Evolutionary conservation across 1,140 invertebrate species (phyloP), one percentile per base, ranked within the genome.

Genomic region (Drosophila nikananu): DNA sequence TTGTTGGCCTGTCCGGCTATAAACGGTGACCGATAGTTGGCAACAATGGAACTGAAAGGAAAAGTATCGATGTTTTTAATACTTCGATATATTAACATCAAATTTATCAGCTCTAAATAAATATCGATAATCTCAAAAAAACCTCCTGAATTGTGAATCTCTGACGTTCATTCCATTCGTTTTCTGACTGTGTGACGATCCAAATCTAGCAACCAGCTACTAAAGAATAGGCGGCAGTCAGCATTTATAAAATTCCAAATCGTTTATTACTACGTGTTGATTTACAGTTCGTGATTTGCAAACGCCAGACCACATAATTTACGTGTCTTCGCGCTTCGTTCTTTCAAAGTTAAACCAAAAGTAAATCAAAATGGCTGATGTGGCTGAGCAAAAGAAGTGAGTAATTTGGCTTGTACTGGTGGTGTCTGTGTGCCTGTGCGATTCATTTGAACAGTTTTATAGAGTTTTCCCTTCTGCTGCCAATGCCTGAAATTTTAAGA

Each of bases 381-480:
- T 92, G 87, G 91, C 86, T 90, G 91, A 92, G 63, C 79, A 90
- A 83, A 92, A 92, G 59, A 92, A 92, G 91, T 92, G 91, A 92
- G 91, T 92, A 92, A 80, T 77, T 66, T 62, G 76, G 39, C 71
- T 54, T 57, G 51, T 81, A 79, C 62, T 74, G 57, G 39, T 59
- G 27, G 35, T 63, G 27, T 80, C 4, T 64, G 49, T 59, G 74
- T 77, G 57, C n/a, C 8, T 61, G 63, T 70, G 57, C 32, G 74
- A 76, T 77, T 79, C 74, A 71, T 83, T 83, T 76, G 71, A 78
- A 83, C 51, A 74, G 84, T 77, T 72, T 71, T 58, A 37, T 39
- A 59, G 44, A 71, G 59, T 48, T 42, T 37, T 25, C 5, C 10
- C 17, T 35, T 39, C 55, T 49, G 55, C 42, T 62, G 63, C 27